Base-by-base conservation (phyloP, 2,113 vertebrate genomes). In the Poeciliopsis prolifica region DNA sequence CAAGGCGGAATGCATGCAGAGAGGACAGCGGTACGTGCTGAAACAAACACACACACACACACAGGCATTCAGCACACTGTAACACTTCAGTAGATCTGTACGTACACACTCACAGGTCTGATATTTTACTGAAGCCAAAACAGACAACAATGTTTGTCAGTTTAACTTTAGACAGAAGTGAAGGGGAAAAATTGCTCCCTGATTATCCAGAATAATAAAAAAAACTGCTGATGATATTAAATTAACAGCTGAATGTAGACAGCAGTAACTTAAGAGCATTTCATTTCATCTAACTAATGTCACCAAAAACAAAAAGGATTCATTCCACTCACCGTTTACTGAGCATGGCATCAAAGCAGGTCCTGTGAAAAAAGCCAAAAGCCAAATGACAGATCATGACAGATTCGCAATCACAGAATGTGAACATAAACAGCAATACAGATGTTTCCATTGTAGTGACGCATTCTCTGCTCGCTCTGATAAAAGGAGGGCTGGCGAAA, bases 1-100 rank as follows among this genome's bases (percentile, higher is more conserved):
- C 42, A 95, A 85, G 1, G 94, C 97, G 0, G 97, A 98, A 72
- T 95, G 97, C 96, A 97, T 98, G 83, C 98, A 99, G 58, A 99
- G 73, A 0, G 98, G 98, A 83, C 98, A 99, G 67, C 97, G 93
- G 88, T 97, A 99, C 8, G 91, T 95, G 74, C 98, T 99, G 44
- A 48, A 73, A 67, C 51, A 73, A 62, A 65, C 10, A 54, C n/a
- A 51, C 74, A 54, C 58, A 0, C 13, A 30, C 14, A 51, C 15
- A 2, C 10, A 35, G 1, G 40, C 51, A 22, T n/a, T 77, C n/a
- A 40, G 48, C 2, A 5, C 0, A 12, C 0, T 61, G 68, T 1
- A 37, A 60, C 51, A 14, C 13, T 28, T n/a, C 22, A 8, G 30
- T 60, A n/a, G 31, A 51, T 68, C 7, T 54, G 51, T 24, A 54